phyloP scores from a whole-genome alignment of 2,797 vertebrate genomes.

The Euphonia xanthogaster region DNA sequence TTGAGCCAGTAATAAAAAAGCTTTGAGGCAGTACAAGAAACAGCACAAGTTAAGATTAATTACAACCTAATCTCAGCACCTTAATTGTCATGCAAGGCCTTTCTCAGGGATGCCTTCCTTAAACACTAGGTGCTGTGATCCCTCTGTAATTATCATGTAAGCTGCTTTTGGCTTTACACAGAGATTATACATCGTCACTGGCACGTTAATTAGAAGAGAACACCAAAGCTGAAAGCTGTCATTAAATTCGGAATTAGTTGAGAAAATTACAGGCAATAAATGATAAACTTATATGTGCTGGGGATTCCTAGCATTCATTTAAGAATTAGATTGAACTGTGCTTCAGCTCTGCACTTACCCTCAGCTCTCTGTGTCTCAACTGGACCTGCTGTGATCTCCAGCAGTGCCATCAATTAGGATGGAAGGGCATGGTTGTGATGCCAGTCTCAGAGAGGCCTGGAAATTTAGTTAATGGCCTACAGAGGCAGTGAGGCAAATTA shows the following conservation, averaged over 20 bases:
- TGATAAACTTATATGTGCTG: neutral
- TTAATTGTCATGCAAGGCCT: neutral
- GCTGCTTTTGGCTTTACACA: neutral
- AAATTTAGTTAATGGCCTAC: neutral
- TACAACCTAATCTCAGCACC: neutral
- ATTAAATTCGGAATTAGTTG: conserved; percentile 9
- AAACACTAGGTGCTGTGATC: neutral
- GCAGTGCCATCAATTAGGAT: neutral
- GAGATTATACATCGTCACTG: neutral
- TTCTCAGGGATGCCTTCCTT: neutral
- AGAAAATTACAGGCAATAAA: conserved; percentile 31
- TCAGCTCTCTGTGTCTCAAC: neutral
- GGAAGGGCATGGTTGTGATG: neutral
- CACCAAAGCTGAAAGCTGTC: conserved; percentile 1
- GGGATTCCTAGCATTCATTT: neutral
- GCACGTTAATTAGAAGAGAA: neutral
- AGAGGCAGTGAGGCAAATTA: neutral
- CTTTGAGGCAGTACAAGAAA: neutral
- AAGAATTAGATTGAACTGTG: neutral
- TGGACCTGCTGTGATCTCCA: neutral
- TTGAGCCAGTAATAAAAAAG: neutral
- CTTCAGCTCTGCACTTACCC: neutral
- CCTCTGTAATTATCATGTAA: neutral
- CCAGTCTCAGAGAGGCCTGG: neutral
- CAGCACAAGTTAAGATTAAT: neutral